Conservation (phyloP, 2,113 vertebrate genomes). For the Microtus oregoni region DNA sequence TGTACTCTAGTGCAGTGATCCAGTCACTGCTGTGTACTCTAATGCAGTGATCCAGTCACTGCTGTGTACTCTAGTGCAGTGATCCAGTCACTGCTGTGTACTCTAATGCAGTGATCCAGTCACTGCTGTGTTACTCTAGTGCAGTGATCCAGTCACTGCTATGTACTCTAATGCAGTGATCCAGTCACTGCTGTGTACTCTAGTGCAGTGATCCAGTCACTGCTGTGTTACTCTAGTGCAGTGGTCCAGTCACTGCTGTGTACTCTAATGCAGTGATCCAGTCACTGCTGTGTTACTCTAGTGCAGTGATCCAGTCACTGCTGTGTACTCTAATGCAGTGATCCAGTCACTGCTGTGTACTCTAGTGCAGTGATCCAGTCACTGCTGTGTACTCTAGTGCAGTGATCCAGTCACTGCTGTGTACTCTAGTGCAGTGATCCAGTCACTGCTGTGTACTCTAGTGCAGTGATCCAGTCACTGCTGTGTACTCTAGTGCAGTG, state of each 20-base stretch:
- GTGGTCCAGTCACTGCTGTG: too few relatives aligned
- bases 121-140: not conserved
- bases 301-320: not conserved
- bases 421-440: not conserved
- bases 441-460: not conserved
- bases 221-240: too few relatives aligned
- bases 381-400: too few relatives aligned
- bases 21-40: too few relatives aligned
- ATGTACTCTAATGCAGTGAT: not conserved
- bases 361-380: not conserved
- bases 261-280: too few relatives aligned
- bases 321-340: not conserved
- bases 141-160: not conserved
- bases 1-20: too few relatives aligned
- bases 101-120: not conserved
- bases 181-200: not conserved
- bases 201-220: too few relatives aligned
- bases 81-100: not conserved
- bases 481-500: too few relatives aligned
- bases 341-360: not conserved
- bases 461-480: not conserved
- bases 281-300: too few relatives aligned
- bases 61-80: too few relatives aligned
- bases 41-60: too few relatives aligned
- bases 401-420: not conserved